Base-by-base conservation (phyloP, 2,113 vertebrate species). In the Ictalurus furcatus region DNA sequence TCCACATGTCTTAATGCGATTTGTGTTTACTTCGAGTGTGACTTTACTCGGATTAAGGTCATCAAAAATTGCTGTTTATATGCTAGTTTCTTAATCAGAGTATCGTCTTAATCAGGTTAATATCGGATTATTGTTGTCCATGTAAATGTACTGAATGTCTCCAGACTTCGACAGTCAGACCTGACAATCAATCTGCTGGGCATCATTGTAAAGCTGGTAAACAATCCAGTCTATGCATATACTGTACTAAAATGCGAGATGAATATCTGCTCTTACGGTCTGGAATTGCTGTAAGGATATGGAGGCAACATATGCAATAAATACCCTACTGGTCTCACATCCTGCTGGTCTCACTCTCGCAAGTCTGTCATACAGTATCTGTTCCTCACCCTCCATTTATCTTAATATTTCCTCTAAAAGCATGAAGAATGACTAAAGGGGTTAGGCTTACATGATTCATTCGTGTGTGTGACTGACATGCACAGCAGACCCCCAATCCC, bases 391-490 rank as follows among this genome's bases (percentile, higher is more conserved):
- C 48, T 87, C 87, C 37, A 91, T 92, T 90, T 89, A 85, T 88
- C 85, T 91, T 91, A 92, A 92, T 87, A 90, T 90, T 88, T 79
- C n/a, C 74, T 83, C 67, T 0, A 79, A 74, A 74, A 89, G 58
- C 71, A 90, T 87, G 73, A 89, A 88, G 79, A 74, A 88, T 61
- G 81, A 81, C 86, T 81, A 88, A 91, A 92, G 88, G 88, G 78
- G 85, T 86, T 80, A 87, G 86, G 84, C 92, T 93, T 90, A 88
- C 84, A 89, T 88, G 87, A 23, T 56, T 89, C 89, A 92, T 92
- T 90, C 90, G 90, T 91, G 92, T 91, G 92, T 88, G 92, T 92
- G 92, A 94, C 91, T 94, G 94, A 94, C 93, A 92, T 91, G 88
- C 69, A 37, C 91, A 89, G 91, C 91, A 82, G 87, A 89, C 91